Conservation (phyloP, 2,888 invertebrate genomes). For the Cistogaster globosa region DNA sequence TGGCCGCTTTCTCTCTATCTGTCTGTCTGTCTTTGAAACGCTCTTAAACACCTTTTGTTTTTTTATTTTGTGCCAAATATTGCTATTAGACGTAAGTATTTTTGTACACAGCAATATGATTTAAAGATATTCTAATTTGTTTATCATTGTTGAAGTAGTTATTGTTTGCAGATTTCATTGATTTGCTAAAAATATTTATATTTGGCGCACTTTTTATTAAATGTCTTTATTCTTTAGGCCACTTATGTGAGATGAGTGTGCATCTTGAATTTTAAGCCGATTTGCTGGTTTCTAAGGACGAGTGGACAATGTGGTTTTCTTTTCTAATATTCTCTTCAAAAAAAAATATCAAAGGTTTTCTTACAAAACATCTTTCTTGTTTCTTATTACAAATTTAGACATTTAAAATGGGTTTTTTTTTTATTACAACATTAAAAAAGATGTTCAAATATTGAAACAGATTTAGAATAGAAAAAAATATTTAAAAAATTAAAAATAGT, state of each 20-base stretch:
- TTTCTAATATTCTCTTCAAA: not conserved
- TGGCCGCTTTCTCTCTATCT: too few species aligned
- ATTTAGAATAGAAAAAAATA: not conserved
- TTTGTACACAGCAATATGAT: slow-evolving; percentile 18
- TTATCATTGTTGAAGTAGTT: slow-evolving; percentile 38
- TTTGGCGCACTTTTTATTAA: slow-evolving; percentile 35
- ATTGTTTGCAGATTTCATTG: not conserved
- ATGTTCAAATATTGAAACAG: too few species aligned
- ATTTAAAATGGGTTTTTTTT: not conserved
- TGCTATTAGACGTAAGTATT: not conserved
- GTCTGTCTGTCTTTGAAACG: not conserved
- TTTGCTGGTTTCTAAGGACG: slow-evolving; percentile 23
- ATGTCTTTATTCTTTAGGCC: not conserved
- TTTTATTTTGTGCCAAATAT: not conserved
- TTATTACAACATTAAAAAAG: not conserved
- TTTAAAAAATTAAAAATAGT: not conserved
- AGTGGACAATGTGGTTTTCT: slow-evolving; percentile 27
- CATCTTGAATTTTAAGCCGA: slow-evolving; percentile 63
- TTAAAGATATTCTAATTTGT: slow-evolving; percentile 49
- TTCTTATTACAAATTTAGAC: not conserved
- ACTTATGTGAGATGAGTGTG: slow-evolving; percentile 50
- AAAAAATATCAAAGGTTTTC: not conserved
- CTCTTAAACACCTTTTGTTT: not conserved
- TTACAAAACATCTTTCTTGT: slow-evolving; percentile 26
- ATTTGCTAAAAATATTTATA: slow-evolving; percentile 40